Evolutionary conservation across 2,113 vertebrate species (phyloP), one percentile per base, ranked within the genome.

Genomic region (Cardinalis cardinalis): DNA sequence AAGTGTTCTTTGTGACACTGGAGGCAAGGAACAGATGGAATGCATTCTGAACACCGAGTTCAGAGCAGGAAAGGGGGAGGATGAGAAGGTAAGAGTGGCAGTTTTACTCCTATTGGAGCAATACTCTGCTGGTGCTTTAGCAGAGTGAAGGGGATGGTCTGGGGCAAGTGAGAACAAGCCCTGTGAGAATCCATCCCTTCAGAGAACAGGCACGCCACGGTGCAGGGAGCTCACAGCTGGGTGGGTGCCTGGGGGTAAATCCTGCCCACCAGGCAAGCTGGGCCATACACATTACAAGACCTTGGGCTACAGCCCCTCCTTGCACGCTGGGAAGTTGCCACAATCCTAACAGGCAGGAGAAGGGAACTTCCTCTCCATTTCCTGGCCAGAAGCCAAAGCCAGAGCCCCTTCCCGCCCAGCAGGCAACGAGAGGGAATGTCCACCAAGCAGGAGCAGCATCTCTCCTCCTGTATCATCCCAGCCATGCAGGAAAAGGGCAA

Each of bases 281-380:
- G 28, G 13, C 83, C n/a, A 9, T 59, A 32, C 46, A 21, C 9
- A 9, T 5, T 61, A 19, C 23, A 44, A 68, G 29, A 12, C 41
- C 14, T 13, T 28, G 71, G 71, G 59, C 51, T 82, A 10, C 63
- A 61, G 6, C 7, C 14, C 16, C 38, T 77, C 29, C 84, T 55
- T 28, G 38, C 1, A 9, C 25, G 0, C 0, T 38, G 81, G 53
- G 12, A 72, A 66, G 52, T 0, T 32, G 56, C 55, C 28, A 43
- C 40, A 43, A 1, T 25, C 63, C 3, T 1, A 41, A 34, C 2
- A 49, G 34, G 60, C 38, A 40, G 23, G 23, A 48, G 63, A 29
- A 61, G 32, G 24, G 68, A 88, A 59, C 34, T 81, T 84, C 48
- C 68, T 61, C 79, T 75, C 21, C 3, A 0, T 31, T 60, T 29